These are phyloP conservation scores for Buceros bicornis DNA, from an alignment of 2,797 vertebrate species.

Conservation along the genomic window DNA sequence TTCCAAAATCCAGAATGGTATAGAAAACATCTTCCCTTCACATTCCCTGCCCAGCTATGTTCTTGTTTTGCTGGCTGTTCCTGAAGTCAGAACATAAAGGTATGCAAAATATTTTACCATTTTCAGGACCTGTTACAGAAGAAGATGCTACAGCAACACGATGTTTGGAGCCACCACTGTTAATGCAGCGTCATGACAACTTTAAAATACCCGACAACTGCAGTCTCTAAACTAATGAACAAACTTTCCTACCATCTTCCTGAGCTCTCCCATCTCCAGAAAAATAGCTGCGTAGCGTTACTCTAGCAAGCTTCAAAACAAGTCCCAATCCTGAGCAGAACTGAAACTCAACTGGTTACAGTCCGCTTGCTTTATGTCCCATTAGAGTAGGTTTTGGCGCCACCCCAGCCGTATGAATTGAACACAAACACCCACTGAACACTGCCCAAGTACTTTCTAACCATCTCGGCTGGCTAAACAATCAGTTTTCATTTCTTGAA, in stretches of 20 bases:
- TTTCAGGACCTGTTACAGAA: rapidly evolving
- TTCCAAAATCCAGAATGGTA: neutral
- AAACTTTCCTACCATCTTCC: neutral
- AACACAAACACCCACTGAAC: neutral
- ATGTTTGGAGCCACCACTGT: neutral
- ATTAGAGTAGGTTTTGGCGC: neutral
- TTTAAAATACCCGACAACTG: neutral
- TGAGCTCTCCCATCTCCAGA: neutral
- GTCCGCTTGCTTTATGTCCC: neutral
- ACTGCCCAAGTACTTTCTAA: neutral
- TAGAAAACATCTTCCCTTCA: neutral
- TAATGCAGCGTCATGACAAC: neutral
- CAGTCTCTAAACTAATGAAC: neutral
- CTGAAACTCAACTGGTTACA: neutral
- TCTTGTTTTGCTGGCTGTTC: neutral
- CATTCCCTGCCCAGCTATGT: neutral
- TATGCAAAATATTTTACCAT: neutral
- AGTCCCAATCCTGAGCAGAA: neutral
- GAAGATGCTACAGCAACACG: neutral
- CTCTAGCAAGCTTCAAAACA: neutral
- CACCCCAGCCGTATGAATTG: rapidly evolving
- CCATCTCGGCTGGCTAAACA: rapidly evolving
- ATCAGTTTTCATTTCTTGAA: neutral
- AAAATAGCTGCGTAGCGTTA: neutral
- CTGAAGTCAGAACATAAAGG: neutral